Conservation (phyloP, 2,113 vertebrate genomes). For the Rhombomys opimus region DNA sequence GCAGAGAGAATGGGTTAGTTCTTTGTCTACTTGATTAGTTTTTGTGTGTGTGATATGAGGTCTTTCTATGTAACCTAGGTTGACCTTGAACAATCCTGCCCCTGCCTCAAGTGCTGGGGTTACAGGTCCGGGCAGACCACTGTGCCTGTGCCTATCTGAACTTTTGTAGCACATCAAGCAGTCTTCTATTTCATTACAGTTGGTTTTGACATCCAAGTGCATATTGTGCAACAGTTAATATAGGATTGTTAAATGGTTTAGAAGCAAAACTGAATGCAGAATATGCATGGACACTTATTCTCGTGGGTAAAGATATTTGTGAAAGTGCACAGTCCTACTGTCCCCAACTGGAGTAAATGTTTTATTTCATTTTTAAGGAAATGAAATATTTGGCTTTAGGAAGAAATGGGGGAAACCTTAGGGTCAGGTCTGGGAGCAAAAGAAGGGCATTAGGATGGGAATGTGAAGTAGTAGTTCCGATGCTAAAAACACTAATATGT, state of each 20-base stretch:
- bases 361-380: slow-evolving; percentile 23
- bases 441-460: background rate
- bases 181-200: background rate
- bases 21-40: background rate
- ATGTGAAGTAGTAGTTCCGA: background rate
- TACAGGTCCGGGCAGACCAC: background rate
- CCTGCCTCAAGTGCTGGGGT: background rate
- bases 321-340: background rate
- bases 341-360: background rate
- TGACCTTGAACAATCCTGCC: background rate
- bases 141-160: background rate
- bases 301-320: background rate
- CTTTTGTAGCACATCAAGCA: background rate
- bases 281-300: background rate
- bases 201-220: background rate
- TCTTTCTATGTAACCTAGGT: background rate
- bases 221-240: background rate
- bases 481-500: background rate
- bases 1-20: background rate
- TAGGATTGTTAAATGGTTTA: background rate
- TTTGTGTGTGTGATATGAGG: background rate
- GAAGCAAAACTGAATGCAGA: background rate
- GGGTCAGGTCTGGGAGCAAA: background rate
- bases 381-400: background rate
- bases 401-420: background rate